Evolutionary conservation across 2,888 invertebrate genomes (phyloP).

Genomic region (Tethea ocularis): DNA sequence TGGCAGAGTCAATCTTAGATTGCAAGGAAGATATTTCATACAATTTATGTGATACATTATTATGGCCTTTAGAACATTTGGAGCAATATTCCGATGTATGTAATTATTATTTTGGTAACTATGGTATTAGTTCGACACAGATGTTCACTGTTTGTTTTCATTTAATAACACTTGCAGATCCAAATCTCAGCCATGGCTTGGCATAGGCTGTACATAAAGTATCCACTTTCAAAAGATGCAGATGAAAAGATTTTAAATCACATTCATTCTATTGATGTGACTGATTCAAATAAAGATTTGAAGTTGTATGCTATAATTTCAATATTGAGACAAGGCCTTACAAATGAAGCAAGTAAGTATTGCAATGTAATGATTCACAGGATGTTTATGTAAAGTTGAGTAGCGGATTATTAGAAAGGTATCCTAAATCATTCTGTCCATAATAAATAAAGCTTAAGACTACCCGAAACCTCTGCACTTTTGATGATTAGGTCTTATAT

Average conservation of each 20-base stretch:
- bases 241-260: constrained; percentile 32
- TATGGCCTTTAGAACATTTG: constrained; percentile 59
- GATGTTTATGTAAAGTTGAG: constrained; percentile 14
- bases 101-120: neutral
- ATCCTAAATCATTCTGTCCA: constrained; percentile 56
- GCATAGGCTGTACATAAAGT: constrained; percentile 46
- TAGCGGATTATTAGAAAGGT: constrained; percentile 74
- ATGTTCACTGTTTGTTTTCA: constrained; percentile 20
- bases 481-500: constrained; percentile 61
- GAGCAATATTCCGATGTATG: constrained; percentile 45
- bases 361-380: neutral
- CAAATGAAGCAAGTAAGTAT: constrained; percentile 43
- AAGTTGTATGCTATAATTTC: constrained; percentile 42
- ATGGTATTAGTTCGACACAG: too few species aligned
- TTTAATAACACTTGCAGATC: constrained; percentile 42
- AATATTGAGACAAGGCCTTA: constrained; percentile 45
- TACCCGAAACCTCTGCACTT: constrained; percentile 67
- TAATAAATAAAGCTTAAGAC: constrained; percentile 48
- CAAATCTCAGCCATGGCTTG: constrained; percentile 47
- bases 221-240: constrained; percentile 29
- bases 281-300: constrained; percentile 33
- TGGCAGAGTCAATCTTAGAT: constrained; percentile 46
- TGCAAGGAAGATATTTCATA: constrained; percentile 23
- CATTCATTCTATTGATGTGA: constrained; percentile 15
- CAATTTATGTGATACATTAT: constrained; percentile 37